Conservation (phyloP, 2,113 vertebrate genomes). For the Protobothrops flavoviridis region DNA sequence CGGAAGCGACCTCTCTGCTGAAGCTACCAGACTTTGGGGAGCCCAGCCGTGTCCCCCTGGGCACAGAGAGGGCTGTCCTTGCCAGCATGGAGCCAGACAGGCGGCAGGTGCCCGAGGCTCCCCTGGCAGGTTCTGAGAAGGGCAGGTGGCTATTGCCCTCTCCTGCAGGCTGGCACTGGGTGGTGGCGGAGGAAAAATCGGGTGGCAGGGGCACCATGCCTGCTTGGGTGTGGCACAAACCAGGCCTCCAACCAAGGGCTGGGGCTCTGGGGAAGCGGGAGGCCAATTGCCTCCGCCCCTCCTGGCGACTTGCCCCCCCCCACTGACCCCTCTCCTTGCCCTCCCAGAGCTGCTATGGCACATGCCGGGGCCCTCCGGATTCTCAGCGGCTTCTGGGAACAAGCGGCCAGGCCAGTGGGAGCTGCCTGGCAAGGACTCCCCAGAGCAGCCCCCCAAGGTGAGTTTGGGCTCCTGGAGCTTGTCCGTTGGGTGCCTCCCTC, state of each 20-base stretch:
- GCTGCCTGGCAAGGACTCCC: conserved; percentile 81
- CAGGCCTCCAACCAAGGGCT: not conserved
- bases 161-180: not conserved
- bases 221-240: not conserved
- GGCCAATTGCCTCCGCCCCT: not conserved
- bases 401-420: conserved; percentile 79
- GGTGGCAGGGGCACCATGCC: too few species aligned
- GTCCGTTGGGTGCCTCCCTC: too few species aligned
- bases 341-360: conserved; percentile 88
- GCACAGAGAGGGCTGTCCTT: not conserved
- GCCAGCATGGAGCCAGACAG: not conserved
- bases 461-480: conserved; percentile 19
- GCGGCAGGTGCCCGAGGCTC: not conserved
- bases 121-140: not conserved
- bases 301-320: not conserved
- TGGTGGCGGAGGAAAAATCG: not conserved
- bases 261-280: not conserved
- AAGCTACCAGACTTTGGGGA: not conserved
- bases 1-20: too few species aligned
- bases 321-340: not conserved
- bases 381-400: conserved; percentile 58
- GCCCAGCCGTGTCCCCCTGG: not conserved
- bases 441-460: conserved; percentile 86
- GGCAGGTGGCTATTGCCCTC: not conserved
- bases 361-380: conserved; percentile 74